Conservation (phyloP, 2,797 vertebrate genomes). For the Mus spretus region DNA sequence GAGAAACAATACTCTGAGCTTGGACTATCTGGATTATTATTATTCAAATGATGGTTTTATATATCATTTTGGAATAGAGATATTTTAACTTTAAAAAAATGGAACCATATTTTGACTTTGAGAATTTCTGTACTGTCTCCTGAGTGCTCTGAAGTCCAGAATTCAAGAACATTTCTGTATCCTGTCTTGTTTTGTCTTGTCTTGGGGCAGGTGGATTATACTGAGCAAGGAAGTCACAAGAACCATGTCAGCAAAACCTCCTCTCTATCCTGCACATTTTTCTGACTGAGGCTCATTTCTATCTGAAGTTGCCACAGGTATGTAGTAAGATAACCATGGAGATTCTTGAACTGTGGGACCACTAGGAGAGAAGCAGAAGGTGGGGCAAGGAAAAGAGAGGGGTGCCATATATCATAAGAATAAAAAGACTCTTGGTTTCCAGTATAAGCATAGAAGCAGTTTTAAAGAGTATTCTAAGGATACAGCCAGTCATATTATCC, state of each 20-base stretch:
- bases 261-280: not conserved
- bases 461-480: not conserved
- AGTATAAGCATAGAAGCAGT: not conserved
- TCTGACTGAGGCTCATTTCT: not conserved
- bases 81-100: conserved; percentile 2
- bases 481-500: not conserved
- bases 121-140: not conserved
- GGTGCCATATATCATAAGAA: not conserved
- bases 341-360: not conserved
- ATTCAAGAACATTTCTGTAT: not conserved
- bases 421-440: not conserved
- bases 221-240: not conserved
- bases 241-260: not conserved
- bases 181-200: not conserved
- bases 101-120: not conserved
- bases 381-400: not conserved
- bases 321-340: not conserved
- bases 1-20: not conserved
- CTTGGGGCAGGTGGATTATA: not conserved
- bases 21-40: not conserved
- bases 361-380: not conserved
- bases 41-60: not conserved
- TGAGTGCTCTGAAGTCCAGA: not conserved
- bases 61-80: not conserved
- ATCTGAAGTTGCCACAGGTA: not conserved